A percentile compares a stretch with the other conserved stretches of the same genome.
phyloP scores from a whole-genome alignment of 2,888 invertebrate genomes.

The Mellilla xanthometata region DNA sequence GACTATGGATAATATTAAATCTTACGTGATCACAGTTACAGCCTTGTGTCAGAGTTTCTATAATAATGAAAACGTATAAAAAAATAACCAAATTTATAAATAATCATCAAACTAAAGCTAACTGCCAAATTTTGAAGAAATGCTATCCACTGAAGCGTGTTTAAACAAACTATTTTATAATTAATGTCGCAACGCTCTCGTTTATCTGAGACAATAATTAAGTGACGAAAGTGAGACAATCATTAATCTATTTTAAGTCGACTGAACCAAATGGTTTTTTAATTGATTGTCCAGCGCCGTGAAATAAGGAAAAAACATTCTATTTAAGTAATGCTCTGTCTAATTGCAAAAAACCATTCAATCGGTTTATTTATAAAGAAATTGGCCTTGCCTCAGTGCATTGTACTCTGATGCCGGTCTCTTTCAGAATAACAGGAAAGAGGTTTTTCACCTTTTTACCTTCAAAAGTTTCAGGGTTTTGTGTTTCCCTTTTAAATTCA shows the following conservation, averaged over 20 bases:
- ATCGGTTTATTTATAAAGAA: slow-evolving; percentile 19
- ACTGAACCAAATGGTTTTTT: slow-evolving; percentile 53
- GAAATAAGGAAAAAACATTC: slow-evolving; percentile 49
- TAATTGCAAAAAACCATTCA: slow-evolving; percentile 8
- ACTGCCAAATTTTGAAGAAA: no score
- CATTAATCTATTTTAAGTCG: slow-evolving; percentile 55
- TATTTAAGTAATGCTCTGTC: slow-evolving; percentile 19
- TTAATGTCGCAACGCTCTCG: slow-evolving; percentile 29
- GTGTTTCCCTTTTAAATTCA: no score
- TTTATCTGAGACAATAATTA: slow-evolving; percentile 24
- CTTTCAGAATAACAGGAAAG: not conserved
- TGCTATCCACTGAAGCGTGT: no score
- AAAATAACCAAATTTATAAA: no score
- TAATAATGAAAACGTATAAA: no score
- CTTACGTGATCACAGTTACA: no score
- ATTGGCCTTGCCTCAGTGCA: slow-evolving; percentile 12
- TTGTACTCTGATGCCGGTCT: slow-evolving; percentile 6
- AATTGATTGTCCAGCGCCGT: slow-evolving; percentile 53
- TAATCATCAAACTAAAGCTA: no score
- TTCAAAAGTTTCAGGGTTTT: slow-evolving; percentile 16
- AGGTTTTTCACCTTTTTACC: slow-evolving; percentile 8
- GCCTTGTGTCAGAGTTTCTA: no score
- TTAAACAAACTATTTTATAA: no score
- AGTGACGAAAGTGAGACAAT: slow-evolving; percentile 29
- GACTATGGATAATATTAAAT: no score